Conservation (phyloP, 2,888 invertebrate genomes). For the Parthenolecanium corni region DNA sequence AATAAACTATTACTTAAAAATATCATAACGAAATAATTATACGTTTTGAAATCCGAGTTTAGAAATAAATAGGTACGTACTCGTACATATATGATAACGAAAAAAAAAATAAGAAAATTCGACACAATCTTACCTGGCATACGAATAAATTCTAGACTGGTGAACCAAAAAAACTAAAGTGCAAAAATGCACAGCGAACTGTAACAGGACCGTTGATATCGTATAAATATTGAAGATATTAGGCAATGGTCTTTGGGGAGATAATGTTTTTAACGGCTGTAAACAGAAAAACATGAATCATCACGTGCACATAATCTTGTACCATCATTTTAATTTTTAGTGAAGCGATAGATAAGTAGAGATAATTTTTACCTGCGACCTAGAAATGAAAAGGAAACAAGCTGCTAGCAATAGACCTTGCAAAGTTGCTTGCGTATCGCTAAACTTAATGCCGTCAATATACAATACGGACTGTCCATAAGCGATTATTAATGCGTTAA, state of each 20-base stretch:
- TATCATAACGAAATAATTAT: too few relatives aligned
- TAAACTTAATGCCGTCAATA: slow-evolving; percentile 93
- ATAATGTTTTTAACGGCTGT: slow-evolving; percentile 80
- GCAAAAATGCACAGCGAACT: slow-evolving; percentile 89
- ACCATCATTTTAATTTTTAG: background rate
- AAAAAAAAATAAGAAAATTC: background rate
- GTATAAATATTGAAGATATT: slow-evolving; percentile 99
- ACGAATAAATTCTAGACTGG: slow-evolving; percentile 47
- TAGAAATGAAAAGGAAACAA: slow-evolving; percentile 95
- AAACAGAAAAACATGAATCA: slow-evolving; percentile 7
- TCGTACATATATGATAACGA: too few relatives aligned
- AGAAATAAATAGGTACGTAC: too few relatives aligned
- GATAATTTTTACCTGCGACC: slow-evolving; percentile 73
- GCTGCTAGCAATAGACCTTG: slow-evolving; percentile 91
- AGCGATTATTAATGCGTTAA: slow-evolving; percentile 93
- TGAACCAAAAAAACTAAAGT: slow-evolving; percentile 81
- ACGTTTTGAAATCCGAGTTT: too few relatives aligned
- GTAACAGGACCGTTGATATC: slow-evolving; percentile 81
- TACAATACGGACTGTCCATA: slow-evolving; percentile 98
- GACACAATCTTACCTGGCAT: slow-evolving; percentile 1
- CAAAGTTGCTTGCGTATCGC: slow-evolving; percentile 93
- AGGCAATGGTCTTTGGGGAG: slow-evolving; percentile 86
- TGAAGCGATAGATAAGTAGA: too few relatives aligned
- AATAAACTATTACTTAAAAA: too few relatives aligned
- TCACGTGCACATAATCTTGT: background rate